These are phyloP conservation scores for Leuciscus waleckii DNA, from an alignment of 2,797 vertebrate species.

Conservation along the genomic window DNA sequence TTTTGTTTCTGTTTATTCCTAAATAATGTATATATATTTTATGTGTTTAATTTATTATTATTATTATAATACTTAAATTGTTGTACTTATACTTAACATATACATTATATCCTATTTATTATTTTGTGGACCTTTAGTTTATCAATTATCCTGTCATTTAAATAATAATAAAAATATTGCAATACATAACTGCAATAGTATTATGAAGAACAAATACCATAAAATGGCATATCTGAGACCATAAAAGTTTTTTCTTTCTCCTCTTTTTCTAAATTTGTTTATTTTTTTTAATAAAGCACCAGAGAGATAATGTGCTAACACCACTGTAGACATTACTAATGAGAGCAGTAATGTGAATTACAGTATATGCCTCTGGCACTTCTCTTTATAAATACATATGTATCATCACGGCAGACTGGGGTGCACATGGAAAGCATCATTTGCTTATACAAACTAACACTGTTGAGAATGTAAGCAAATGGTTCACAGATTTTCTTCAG, in stretches of 20 bases:
- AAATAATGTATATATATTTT: neutral
- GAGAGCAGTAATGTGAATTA: constrained; percentile 41
- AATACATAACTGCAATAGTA: neutral
- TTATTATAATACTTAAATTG: neutral
- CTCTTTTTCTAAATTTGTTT: too few species aligned
- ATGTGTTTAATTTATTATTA: neutral
- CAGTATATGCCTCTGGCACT: constrained; percentile 21
- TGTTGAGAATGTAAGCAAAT: constrained; percentile 2
- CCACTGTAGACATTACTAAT: constrained; percentile 46
- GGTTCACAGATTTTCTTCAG: constrained; percentile 2
- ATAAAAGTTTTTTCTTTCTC: neutral
- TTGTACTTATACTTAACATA: neutral
- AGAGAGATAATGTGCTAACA: constrained; percentile 32
- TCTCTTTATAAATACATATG: constrained; percentile 37
- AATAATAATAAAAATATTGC: too few species aligned
- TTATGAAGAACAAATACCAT: neutral
- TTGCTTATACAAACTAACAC: constrained; percentile 13
- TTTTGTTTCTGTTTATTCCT: neutral
- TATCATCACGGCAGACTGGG: constrained; percentile 33
- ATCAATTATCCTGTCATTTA: neutral
- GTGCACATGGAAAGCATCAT: constrained; percentile 15
- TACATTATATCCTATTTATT: too few species aligned
- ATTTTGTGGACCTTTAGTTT: neutral
- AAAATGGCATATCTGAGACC: neutral
- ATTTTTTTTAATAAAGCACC: constrained; percentile 8